Conservation (phyloP, 2,888 invertebrate genomes). For the Abrostola tripartita region DNA sequence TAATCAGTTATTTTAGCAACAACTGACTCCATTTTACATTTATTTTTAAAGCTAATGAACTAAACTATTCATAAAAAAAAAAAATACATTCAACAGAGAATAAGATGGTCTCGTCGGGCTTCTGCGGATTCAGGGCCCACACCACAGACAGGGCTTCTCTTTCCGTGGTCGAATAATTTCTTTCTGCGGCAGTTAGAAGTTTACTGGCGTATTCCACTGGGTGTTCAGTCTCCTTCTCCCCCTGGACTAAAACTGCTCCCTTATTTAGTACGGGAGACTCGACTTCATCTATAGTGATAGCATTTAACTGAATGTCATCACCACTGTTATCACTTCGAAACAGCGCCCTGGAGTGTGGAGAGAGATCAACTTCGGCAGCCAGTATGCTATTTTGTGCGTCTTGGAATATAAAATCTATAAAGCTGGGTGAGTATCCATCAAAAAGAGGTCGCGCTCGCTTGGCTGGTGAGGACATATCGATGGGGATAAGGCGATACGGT, state of each 20-base stretch:
- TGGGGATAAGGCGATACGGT: constrained; percentile 1
- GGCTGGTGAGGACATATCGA: too few species aligned
- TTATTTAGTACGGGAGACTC: too few species aligned
- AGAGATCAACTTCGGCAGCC: background rate
- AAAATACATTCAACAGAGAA: too few species aligned
- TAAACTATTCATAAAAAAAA: too few species aligned
- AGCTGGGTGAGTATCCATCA: constrained; percentile 11
- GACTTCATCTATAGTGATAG: too few species aligned
- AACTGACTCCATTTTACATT: too few species aligned
- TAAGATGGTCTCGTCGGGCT: too few species aligned
- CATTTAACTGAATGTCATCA: too few species aligned
- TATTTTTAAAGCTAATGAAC: too few species aligned
- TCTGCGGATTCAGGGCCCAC: too few species aligned
- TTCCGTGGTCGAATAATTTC: constrained; percentile 5
- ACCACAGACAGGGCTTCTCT: background rate
- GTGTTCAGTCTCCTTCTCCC: constrained; percentile 49
- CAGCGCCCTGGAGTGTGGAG: background rate
- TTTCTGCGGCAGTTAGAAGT: constrained; percentile 9
- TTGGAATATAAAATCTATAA: constrained; percentile 8
- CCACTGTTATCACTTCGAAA: too few species aligned
- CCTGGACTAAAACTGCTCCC: constrained; percentile 56
- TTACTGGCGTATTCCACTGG: constrained; percentile 53
- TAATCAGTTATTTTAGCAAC: too few species aligned
- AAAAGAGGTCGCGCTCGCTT: background rate
- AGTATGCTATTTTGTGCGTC: background rate